Conservation (phyloP, 2,888 invertebrate genomes). For the Masnerella sp. region DNA sequence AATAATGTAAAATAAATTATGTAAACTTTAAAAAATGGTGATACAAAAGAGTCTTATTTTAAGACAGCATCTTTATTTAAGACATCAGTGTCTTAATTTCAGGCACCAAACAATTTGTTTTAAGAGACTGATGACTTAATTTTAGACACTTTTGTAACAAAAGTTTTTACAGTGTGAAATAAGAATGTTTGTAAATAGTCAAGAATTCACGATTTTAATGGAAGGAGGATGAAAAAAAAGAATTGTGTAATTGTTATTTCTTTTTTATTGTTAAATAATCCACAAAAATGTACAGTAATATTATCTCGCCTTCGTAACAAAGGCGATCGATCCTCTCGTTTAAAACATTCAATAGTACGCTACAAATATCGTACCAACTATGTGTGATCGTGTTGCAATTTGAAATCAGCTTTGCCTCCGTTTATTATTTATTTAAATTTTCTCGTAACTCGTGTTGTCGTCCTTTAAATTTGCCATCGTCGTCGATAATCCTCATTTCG, state of each 20-base stretch:
- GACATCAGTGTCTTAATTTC: too few species aligned
- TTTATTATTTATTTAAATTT: constrained; percentile 51
- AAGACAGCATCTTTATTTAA: too few species aligned
- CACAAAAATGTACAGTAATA: constrained; percentile 78
- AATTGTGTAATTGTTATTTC: constrained; percentile 72
- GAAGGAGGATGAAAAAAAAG: constrained; percentile 20
- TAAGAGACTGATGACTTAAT: too few species aligned
- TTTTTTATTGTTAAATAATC: constrained; percentile 78
- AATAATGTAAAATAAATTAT: too few species aligned
- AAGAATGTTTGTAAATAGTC: too few species aligned
- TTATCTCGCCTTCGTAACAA: constrained; percentile 70
- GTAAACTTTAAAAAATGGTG: too few species aligned
- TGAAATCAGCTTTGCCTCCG: background rate
- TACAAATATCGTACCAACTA: constrained; percentile 72
- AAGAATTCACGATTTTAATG: too few species aligned
- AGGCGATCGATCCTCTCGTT: constrained; percentile 71
- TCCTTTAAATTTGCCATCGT: constrained; percentile 17
- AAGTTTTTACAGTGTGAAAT: too few species aligned
- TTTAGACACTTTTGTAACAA: too few species aligned
- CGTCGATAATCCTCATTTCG: constrained; percentile 35
- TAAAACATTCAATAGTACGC: constrained; percentile 76
- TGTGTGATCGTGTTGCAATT: constrained; percentile 57
- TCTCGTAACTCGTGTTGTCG: constrained; percentile 20
- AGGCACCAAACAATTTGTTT: too few species aligned
- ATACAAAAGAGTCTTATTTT: too few species aligned